Evolutionary conservation across 2,113 vertebrate species (phyloP), one percentile per base, ranked within the genome.

Genomic region (Piaya cayana): DNA sequence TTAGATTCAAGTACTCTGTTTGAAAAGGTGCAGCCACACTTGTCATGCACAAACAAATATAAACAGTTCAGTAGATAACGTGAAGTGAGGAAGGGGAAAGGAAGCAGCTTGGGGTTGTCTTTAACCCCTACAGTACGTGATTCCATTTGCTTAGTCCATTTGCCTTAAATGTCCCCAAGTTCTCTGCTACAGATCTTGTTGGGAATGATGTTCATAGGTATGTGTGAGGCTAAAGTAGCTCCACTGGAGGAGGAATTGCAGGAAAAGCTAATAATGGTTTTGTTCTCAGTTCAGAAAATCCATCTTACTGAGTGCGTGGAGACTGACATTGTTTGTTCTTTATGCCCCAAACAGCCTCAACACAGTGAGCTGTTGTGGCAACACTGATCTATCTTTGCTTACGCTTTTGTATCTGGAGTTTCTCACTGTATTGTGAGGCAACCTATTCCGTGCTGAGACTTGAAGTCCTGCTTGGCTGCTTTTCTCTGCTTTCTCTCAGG

Each of bases 351-450:
- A 1, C 55, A 82, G 23, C 85, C 36, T 85, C 79, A 95, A 14
- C 69, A 74, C 11, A 88, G 50, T 21, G 62, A 75, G 45, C 75
- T 90, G 63, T 85, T 96, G 90, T 95, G 91, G 78, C 91, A 69
- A 95, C 91, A 58, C 65, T 68, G 89, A 64, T 34, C 88, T 72
- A 47, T 39, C 80, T 93, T 67, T 82, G 59, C 82, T 88, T 86
- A 60, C 83, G 43, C 72, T 36, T 43, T 39, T 68, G 68, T 39
- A 80, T 96, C 94, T 94, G 94, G 95, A 86, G 75, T 95, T 92
- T 90, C 52, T 96, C 93, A 74, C 32, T 75, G 37, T 60, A 27
- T 83, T 27, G 8, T 30, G 59, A 95, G 59, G 56, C 37, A 74
- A 15, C 37, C 30, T 88, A 8, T 69, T 90, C 63, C 78, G 37